phyloP scores from a whole-genome alignment of 2,797 vertebrate genomes.

The Australoheros facetus region DNA sequence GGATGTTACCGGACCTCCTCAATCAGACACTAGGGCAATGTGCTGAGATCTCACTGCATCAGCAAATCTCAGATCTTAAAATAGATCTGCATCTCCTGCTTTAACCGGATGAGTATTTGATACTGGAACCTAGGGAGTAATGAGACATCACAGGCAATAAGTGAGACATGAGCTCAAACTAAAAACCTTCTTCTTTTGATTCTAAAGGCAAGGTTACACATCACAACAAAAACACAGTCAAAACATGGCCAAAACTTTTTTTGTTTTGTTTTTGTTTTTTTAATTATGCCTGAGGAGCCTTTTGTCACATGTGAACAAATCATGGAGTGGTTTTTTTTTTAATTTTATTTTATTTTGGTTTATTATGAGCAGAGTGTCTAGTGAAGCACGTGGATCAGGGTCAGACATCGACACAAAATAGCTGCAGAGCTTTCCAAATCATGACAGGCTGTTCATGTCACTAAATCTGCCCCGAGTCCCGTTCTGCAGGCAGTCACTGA shows the following conservation, averaged over 20 bases:
- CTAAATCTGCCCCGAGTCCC: slow-evolving; percentile 1
- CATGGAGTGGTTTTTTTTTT: slow-evolving; percentile 20
- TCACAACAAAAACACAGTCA: not conserved
- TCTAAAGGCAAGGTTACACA: slow-evolving; percentile 31
- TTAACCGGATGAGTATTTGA: slow-evolving; percentile 32
- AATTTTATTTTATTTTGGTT: slow-evolving; percentile 5
- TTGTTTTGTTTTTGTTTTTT: not conserved
- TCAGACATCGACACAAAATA: slow-evolving; percentile 21
- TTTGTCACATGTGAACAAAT: slow-evolving; percentile 6
- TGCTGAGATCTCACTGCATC: slow-evolving; percentile 41
- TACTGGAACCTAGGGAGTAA: slow-evolving; percentile 19
- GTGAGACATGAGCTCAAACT: not conserved
- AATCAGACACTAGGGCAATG: not conserved
- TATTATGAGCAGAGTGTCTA: slow-evolving; percentile 21
- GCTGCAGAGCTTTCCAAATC: slow-evolving; percentile 27
- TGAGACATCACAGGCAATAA: not conserved
- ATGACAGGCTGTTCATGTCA: slow-evolving; percentile 33
- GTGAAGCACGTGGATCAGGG: slow-evolving; percentile 11
- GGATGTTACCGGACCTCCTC: not conserved
- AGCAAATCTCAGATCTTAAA: slow-evolving; percentile 49
- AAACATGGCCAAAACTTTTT: not conserved
- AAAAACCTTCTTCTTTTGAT: not conserved
- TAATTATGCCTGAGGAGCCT: not conserved
- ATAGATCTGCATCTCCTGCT: slow-evolving; percentile 55
- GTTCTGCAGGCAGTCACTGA: slow-evolving; percentile 26